Conservation (phyloP, 2,888 invertebrate species). For the Omphaloscelis lunosa region DNA sequence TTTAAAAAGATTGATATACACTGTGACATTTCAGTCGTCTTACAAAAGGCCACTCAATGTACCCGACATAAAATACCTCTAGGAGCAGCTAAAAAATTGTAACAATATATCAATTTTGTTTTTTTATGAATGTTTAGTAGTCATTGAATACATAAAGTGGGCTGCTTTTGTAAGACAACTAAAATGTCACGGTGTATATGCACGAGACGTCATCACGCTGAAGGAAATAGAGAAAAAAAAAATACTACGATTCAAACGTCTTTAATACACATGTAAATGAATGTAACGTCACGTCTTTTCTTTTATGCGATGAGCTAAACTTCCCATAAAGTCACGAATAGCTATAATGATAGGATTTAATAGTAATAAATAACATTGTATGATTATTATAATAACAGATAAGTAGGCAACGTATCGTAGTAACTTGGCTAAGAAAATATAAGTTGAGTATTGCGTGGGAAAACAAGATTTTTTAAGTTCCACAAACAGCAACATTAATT, state of each 20-base stretch:
- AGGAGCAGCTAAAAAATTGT: no score
- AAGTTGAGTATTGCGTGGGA: constrained; percentile 42
- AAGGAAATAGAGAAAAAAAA: constrained; percentile 31
- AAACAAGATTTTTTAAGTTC: constrained; percentile 26
- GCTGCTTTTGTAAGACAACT: no score
- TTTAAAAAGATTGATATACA: no score
- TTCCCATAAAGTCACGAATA: constrained; percentile 56
- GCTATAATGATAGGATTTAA: constrained; percentile 52
- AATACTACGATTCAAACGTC: constrained; percentile 16
- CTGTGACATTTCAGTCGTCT: no score
- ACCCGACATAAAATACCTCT: no score
- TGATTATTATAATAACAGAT: constrained; percentile 55
- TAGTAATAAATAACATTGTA: constrained; percentile 55
- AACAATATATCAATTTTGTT: no score
- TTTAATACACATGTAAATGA: constrained; percentile 15
- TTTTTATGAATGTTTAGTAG: no score
- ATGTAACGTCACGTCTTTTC: constrained; percentile 43
- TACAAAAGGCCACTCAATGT: no score
- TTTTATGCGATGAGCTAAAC: constrained; percentile 35
- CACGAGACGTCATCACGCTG: constrained; percentile 29
- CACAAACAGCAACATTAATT: neutral
- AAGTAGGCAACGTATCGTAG: constrained; percentile 35
- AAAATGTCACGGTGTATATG: no score
- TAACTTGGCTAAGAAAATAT: constrained; percentile 28
- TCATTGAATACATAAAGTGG: no score